Evolutionary conservation across 2,888 invertebrate genomes (phyloP).

Genomic region (Polyommatus icarus): DNA sequence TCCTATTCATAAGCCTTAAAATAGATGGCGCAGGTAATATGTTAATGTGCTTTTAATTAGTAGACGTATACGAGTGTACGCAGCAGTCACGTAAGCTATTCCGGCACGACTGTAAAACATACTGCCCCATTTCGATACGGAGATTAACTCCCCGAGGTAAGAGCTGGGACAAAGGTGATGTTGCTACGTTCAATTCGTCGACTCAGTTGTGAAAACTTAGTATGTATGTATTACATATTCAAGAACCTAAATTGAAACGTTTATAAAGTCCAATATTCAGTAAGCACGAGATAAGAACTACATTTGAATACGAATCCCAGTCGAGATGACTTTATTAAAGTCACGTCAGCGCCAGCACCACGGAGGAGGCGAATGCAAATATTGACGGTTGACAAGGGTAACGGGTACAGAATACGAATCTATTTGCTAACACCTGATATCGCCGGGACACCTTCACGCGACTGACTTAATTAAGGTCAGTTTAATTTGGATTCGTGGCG

Average conservation of each 20-base stretch:
- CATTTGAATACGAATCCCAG: conserved; percentile 2
- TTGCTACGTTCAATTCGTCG: not conserved
- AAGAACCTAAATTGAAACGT: not conserved
- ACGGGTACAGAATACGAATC: conserved; percentile 38
- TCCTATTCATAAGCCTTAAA: conserved; percentile 24
- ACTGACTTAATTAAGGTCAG: conserved; percentile 50
- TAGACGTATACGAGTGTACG: not conserved
- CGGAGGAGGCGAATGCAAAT: conserved; percentile 32
- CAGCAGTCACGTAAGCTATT: conserved; percentile 13
- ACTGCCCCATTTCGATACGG: conserved; percentile 5
- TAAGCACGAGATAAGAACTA: not conserved
- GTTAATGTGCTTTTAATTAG: conserved; percentile 26
- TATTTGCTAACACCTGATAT: conserved; percentile 49
- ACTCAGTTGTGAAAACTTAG: not conserved
- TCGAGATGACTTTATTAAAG: conserved; percentile 20
- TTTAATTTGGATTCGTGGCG: conserved; percentile 39
- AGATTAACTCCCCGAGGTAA: conserved; percentile 2
- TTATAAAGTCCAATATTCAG: not conserved
- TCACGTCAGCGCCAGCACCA: conserved; percentile 24
- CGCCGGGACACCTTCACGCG: conserved; percentile 32
- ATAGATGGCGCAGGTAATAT: conserved; percentile 27
- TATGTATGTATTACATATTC: not conserved
- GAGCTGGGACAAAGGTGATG: not conserved
- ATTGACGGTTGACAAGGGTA: conserved; percentile 50
- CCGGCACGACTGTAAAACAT: conserved; percentile 5